Conservation (phyloP, 2,888 invertebrate genomes). For the Morpho deidamia region DNA sequence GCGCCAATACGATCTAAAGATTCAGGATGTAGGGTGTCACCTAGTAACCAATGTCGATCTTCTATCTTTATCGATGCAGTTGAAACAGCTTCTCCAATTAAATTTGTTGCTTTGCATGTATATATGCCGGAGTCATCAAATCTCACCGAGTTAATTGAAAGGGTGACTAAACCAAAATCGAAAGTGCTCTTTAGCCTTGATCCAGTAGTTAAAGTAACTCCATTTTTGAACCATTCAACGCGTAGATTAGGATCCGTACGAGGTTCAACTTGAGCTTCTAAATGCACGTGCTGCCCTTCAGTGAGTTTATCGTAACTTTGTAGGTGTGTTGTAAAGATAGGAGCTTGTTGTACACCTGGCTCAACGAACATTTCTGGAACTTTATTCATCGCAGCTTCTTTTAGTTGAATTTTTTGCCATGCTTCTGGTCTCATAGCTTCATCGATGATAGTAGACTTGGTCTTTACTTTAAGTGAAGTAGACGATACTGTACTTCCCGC, state of each 20-base stretch:
- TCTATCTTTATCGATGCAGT: conserved; percentile 93
- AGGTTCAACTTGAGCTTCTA: conserved; percentile 95
- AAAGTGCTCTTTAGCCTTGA: conserved; percentile 95
- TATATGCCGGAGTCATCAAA: conserved; percentile 96
- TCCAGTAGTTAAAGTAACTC: conserved; percentile 90
- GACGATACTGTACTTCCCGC: conserved; percentile 97
- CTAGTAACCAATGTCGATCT: conserved; percentile 92
- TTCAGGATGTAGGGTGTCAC: conserved; percentile 92
- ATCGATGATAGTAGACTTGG: conserved; percentile 87
- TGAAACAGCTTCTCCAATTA: conserved; percentile 95
- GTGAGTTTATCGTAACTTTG: conserved; percentile 89
- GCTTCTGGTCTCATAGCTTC: conserved; percentile 94
- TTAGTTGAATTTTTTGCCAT: conserved; percentile 93
- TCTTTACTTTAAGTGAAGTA: conserved; percentile 92
- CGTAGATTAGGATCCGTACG: conserved; percentile 91
- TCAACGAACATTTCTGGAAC: conserved; percentile 93
- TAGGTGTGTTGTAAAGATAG: conserved; percentile 96
- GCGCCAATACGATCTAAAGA: conserved; percentile 91
- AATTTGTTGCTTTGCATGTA: conserved; percentile 95
- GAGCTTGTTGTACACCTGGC: conserved; percentile 91
- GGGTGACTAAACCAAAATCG: conserved; percentile 96
- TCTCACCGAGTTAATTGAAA: conserved; percentile 92
- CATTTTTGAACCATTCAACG: conserved; percentile 96
- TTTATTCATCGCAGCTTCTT: conserved; percentile 94
- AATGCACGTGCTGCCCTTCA: conserved; percentile 91